A percentile compares a stretch with the other conserved stretches of the same genome.
These are phyloP conservation scores for Chaetophractus vellerosus DNA, from an alignment of 2,797 vertebrate species.

Conservation along the genomic window DNA sequence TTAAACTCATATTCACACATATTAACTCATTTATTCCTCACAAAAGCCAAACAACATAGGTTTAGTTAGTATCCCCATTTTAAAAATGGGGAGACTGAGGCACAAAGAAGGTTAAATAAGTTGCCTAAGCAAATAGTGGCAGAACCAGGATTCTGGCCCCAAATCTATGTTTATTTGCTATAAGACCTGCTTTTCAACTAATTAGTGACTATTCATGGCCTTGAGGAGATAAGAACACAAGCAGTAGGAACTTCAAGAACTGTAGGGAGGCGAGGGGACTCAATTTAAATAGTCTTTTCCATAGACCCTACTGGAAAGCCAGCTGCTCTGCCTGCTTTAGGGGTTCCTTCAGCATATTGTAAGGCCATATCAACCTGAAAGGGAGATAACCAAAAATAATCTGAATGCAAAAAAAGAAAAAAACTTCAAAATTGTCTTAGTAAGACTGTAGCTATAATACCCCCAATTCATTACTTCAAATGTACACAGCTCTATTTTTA, in stretches of 20 bases:
- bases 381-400: neutral
- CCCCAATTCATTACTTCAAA: neutral
- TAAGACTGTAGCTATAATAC: neutral
- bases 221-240: neutral
- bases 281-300: neutral
- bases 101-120: neutral
- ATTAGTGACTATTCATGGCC: neutral
- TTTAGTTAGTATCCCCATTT: neutral
- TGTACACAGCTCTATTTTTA: neutral
- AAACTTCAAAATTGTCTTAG: neutral
- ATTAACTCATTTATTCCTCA: neutral
- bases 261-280: neutral
- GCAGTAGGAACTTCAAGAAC: neutral
- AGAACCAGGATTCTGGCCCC: neutral
- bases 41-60: neutral
- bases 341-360: neutral
- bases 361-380: neutral
- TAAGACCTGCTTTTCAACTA: neutral
- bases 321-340: neutral
- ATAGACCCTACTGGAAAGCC: neutral
- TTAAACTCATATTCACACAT: neutral
- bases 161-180: neutral
- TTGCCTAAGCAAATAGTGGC: neutral
- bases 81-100: neutral
- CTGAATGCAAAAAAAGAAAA: neutral